These are phyloP conservation scores for Climacteris rufus DNA, from an alignment of 2,113 vertebrate genomes.

Conservation along the genomic window DNA sequence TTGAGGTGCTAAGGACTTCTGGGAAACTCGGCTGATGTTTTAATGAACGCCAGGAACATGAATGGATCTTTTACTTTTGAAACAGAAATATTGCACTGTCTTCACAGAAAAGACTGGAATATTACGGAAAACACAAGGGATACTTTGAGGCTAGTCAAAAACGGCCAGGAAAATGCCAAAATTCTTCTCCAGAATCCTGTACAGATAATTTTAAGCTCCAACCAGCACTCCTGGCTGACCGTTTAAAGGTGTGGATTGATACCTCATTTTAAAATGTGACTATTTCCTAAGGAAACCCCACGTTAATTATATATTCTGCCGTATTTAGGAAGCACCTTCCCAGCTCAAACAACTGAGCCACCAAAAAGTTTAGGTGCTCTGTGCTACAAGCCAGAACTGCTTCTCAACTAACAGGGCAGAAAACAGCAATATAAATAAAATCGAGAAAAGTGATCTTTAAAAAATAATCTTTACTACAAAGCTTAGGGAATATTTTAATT, in stretches of 20 bases:
- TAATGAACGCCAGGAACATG: not conserved
- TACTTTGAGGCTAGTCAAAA: not conserved
- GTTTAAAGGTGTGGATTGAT: not conserved
- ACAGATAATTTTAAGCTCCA: not conserved
- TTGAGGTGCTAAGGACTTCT: not conserved
- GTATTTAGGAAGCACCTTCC: not conserved
- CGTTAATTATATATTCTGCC: not conserved
- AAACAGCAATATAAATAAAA: accelerated
- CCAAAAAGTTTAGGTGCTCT: not conserved
- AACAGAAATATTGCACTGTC: not conserved
- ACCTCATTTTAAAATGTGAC: accelerated
- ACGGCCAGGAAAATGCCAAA: accelerated
- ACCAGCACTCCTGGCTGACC: accelerated
- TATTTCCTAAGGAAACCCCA: not conserved
- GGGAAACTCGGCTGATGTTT: not conserved
- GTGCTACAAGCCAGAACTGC: not conserved
- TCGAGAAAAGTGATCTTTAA: not conserved
- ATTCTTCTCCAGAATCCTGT: not conserved
- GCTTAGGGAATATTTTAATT: accelerated
- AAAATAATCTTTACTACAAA: not conserved
- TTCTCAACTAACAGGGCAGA: not conserved
- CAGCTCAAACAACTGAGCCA: not conserved
- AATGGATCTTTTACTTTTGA: not conserved
- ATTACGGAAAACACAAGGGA: not conserved
- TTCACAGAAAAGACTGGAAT: not conserved